Conservation (phyloP, 2,797 vertebrate genomes). For the Sebastes itinus region DNA sequence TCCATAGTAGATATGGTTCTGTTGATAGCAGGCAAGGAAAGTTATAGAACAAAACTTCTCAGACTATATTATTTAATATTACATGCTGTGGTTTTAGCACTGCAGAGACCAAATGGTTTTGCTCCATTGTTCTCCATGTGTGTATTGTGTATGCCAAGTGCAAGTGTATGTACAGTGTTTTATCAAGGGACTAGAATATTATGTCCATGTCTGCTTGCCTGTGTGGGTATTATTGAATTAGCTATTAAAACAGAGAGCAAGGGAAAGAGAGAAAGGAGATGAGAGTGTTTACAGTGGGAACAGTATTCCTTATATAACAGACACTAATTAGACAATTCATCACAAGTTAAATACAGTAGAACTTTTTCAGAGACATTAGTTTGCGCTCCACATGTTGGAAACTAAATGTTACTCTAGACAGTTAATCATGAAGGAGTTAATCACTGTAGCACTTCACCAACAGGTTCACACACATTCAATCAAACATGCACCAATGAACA, state of each 20-base stretch:
- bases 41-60: neutral
- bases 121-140: neutral
- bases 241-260: slow-evolving; percentile 16
- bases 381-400: slow-evolving; percentile 2
- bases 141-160: neutral
- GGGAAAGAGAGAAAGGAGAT: neutral
- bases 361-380: slow-evolving; percentile 19
- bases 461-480: slow-evolving; percentile 11
- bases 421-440: slow-evolving; percentile 39
- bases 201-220: neutral
- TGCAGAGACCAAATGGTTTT: slow-evolving; percentile 5
- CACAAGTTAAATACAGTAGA: slow-evolving; percentile 40
- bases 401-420: slow-evolving; percentile 4
- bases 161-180: slow-evolving; percentile 1
- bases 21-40: neutral
- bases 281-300: slow-evolving; percentile 12
- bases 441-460: slow-evolving; percentile 12
- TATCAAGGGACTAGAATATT: slow-evolving; percentile 3
- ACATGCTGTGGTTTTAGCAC: neutral
- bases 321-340: slow-evolving; percentile 46
- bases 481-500: slow-evolving; percentile 14
- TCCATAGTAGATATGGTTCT: neutral
- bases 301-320: neutral
- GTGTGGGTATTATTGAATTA: slow-evolving; percentile 25
- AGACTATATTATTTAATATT: neutral